Percentiles rank a stretch among this genome's conserved stretches.
phyloP scores from a whole-genome alignment of 2,888 invertebrate species.

The Philhelius pedissequus region DNA sequence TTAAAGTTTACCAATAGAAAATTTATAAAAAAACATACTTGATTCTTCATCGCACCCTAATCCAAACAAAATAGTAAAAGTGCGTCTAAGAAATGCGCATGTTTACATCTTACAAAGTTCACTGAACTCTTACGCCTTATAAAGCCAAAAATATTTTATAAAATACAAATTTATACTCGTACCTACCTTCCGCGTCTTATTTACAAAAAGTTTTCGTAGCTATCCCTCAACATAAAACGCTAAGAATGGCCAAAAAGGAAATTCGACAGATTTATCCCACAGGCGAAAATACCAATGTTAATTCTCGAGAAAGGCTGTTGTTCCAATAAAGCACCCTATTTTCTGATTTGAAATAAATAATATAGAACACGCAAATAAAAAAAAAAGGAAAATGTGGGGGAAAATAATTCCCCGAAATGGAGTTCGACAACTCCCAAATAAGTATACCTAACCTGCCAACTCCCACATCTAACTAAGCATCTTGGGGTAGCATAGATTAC shows the following conservation, averaged over 20 bases:
- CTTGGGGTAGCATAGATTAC: not conserved
- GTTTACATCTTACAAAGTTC: constrained; percentile 54
- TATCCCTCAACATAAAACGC: constrained; percentile 8
- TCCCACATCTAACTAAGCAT: not conserved
- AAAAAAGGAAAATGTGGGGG: not conserved
- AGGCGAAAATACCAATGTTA: not conserved
- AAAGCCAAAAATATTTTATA: constrained; percentile 18
- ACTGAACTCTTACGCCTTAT: constrained; percentile 56
- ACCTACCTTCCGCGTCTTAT: constrained; percentile 20
- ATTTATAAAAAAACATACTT: not conserved
- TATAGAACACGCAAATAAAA: constrained; percentile 30
- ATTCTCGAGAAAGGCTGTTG: constrained; percentile 20
- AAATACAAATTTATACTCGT: constrained; percentile 34
- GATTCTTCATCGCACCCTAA: constrained; percentile 29
- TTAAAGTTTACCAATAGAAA: not conserved
- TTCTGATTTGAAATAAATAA: constrained; percentile 13
- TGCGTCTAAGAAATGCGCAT: constrained; percentile 62
- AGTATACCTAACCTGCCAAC: no score
- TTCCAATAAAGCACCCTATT: constrained; percentile 31
- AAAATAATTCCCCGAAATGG: constrained; percentile 21
- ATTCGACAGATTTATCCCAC: not conserved
- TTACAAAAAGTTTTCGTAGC: not conserved
- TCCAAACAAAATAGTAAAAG: constrained; percentile 13
- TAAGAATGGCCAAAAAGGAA: not conserved
- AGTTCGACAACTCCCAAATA: not conserved